Percentiles rank a stretch among this genome's conserved stretches.
Conservation (phyloP, 2,113 vertebrate genomes). For the Takifugu flavidus region DNA sequence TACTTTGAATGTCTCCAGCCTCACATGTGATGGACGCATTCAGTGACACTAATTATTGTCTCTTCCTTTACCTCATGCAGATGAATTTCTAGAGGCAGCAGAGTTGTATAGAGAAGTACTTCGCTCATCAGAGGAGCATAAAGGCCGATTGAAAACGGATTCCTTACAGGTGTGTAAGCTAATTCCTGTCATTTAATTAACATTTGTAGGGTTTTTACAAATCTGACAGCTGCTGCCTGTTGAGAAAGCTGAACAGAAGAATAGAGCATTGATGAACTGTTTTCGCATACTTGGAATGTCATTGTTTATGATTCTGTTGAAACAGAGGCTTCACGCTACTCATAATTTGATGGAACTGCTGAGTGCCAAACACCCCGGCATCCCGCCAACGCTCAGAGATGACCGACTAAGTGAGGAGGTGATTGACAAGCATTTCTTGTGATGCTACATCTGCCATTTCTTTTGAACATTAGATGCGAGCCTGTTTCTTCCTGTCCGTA, state of each 20-base stretch:
- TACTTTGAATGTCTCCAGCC: slow-evolving; percentile 27
- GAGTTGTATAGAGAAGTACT: slow-evolving; percentile 95
- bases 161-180: slow-evolving; percentile 84
- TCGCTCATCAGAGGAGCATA: slow-evolving; percentile 96
- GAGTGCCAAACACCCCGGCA: slow-evolving; percentile 87
- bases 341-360: slow-evolving; percentile 95
- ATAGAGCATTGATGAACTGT: neutral
- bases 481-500: slow-evolving; percentile 36
- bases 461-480: neutral
- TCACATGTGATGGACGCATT: neutral
- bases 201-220: slow-evolving; percentile 14
- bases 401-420: slow-evolving; percentile 92
- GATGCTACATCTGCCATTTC: neutral
- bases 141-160: slow-evolving; percentile 93
- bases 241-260: neutral
- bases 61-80: slow-evolving; percentile 62
- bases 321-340: slow-evolving; percentile 94
- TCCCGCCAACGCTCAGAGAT: slow-evolving; percentile 92
- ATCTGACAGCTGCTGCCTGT: neutral
- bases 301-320: neutral
- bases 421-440: slow-evolving; percentile 7
- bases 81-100: slow-evolving; percentile 81
- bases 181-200: slow-evolving; percentile 10
- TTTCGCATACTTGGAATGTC: neutral
- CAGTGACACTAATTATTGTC: slow-evolving; percentile 3